phyloP scores from a whole-genome alignment of 2,797 vertebrate genomes.

The Tangara arthus region DNA sequence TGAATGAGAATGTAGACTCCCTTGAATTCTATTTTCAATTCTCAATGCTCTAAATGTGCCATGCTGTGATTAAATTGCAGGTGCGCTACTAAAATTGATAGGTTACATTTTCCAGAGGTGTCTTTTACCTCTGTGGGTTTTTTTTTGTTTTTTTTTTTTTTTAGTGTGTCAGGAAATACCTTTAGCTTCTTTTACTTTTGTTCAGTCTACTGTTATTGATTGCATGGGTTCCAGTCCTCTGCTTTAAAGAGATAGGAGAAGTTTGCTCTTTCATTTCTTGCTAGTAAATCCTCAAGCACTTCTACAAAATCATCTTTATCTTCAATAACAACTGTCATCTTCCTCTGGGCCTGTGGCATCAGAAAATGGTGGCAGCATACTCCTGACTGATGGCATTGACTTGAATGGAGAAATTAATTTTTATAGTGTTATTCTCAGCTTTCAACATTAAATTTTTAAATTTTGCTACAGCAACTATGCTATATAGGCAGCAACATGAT shows the following conservation, averaged over 20 bases:
- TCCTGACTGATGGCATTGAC: neutral
- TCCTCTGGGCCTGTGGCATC: neutral
- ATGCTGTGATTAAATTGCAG: neutral
- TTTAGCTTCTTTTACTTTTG: neutral
- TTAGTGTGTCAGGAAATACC: neutral
- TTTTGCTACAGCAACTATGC: neutral
- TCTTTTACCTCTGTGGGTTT: neutral
- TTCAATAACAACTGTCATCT: neutral
- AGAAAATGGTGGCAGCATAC: neutral
- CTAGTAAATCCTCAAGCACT: constrained; percentile 5
- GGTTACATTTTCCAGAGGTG: neutral
- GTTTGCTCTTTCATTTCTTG: constrained; percentile 25
- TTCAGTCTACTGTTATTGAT: constrained; percentile 23
- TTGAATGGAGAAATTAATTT: neutral
- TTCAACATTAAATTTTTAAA: neutral
- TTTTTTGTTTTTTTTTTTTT: neutral
- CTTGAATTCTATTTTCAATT: neutral
- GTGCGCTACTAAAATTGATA: neutral
- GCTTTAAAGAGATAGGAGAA: constrained; percentile 2
- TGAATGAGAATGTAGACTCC: neutral
- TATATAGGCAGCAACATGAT: neutral
- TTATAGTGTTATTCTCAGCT: neutral
- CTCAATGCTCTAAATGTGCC: neutral
- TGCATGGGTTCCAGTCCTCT: neutral
- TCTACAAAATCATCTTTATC: constrained; percentile 9